Percentiles rank a stretch among this genome's conserved stretches.
These are phyloP conservation scores for Trichomycterus rosablanca DNA, from an alignment of 2,113 vertebrate species.

Conservation along the genomic window DNA sequence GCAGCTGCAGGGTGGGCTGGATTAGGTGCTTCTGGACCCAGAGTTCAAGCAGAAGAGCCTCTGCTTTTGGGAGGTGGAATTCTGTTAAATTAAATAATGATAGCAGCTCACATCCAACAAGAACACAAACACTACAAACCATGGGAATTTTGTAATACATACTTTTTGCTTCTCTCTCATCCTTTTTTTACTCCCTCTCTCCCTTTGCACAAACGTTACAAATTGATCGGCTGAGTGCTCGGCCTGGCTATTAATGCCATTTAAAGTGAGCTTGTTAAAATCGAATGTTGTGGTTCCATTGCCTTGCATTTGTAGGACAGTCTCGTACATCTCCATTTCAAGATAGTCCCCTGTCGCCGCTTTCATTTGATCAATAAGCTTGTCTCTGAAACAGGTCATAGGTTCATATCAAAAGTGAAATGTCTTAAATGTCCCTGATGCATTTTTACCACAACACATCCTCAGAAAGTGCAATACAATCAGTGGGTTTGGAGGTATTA, in stretches of 20 bases:
- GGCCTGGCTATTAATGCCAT: constrained; percentile 79
- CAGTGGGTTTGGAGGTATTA: not conserved
- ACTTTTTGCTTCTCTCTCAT: constrained; percentile 33
- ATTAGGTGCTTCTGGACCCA: constrained; percentile 81
- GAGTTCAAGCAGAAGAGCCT: constrained; percentile 94
- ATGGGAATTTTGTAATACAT: constrained; percentile 10
- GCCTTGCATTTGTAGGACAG: constrained; percentile 25
- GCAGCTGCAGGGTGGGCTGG: constrained; percentile 79
- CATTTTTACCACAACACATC: constrained; percentile 16
- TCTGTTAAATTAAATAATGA: constrained; percentile 53
- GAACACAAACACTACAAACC: constrained; percentile 12
- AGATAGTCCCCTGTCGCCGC: constrained; percentile 64
- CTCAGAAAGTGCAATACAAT: not conserved
- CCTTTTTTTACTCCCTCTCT: constrained; percentile 38
- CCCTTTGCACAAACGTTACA: constrained; percentile 85
- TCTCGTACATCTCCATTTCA: constrained; percentile 41
- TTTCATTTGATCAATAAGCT: constrained; percentile 70
- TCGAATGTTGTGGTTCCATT: constrained; percentile 77
- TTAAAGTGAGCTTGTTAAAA: constrained; percentile 87
- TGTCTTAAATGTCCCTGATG: constrained; percentile 25
- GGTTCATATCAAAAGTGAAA: constrained; percentile 18
- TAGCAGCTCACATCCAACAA: too few relatives aligned
- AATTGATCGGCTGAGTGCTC: constrained; percentile 90
- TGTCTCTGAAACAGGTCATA: constrained; percentile 63
- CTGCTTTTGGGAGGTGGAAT: constrained; percentile 88